A percentile compares a stretch with the other conserved stretches of the same genome.
Evolutionary conservation across 2,888 invertebrate genomes (phyloP).

Genomic region (Apamea anceps): DNA sequence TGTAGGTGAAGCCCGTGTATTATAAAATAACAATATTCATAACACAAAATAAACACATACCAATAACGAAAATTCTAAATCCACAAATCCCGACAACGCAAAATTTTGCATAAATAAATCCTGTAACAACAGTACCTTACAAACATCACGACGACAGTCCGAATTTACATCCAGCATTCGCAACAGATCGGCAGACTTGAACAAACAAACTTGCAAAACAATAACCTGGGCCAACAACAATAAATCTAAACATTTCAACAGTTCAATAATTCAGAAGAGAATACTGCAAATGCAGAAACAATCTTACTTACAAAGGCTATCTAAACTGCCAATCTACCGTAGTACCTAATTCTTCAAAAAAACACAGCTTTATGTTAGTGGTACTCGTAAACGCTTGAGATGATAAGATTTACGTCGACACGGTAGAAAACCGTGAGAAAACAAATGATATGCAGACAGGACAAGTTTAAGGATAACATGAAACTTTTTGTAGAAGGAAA

Average conservation of each 20-base stretch:
- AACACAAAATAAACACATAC: neutral
- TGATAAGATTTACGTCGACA: constrained; percentile 47
- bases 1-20: neutral
- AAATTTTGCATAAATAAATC: constrained; percentile 32
- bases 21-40: neutral
- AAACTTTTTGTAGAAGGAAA: constrained; percentile 23
- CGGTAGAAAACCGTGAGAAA: constrained; percentile 54
- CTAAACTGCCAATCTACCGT: constrained; percentile 35
- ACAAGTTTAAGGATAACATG: constrained; percentile 37
- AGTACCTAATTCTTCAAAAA: constrained; percentile 54
- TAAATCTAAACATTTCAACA: constrained; percentile 59
- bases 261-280: constrained; percentile 55
- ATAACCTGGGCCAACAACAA: constrained; percentile 40
- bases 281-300: constrained; percentile 48
- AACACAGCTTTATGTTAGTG: constrained; percentile 31
- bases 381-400: constrained; percentile 41
- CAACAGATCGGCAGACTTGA: constrained; percentile 49
- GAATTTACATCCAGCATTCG: constrained; percentile 44
- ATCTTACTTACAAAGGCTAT: constrained; percentile 56
- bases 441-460: constrained; percentile 16
- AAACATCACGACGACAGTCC: constrained; percentile 49
- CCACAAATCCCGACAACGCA: constrained; percentile 3
- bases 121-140: constrained; percentile 21
- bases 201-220: constrained; percentile 58
- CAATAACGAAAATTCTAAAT: neutral